phyloP scores from a whole-genome alignment of 1,140 invertebrate genomes.

The Zaprionus africanus region DNA sequence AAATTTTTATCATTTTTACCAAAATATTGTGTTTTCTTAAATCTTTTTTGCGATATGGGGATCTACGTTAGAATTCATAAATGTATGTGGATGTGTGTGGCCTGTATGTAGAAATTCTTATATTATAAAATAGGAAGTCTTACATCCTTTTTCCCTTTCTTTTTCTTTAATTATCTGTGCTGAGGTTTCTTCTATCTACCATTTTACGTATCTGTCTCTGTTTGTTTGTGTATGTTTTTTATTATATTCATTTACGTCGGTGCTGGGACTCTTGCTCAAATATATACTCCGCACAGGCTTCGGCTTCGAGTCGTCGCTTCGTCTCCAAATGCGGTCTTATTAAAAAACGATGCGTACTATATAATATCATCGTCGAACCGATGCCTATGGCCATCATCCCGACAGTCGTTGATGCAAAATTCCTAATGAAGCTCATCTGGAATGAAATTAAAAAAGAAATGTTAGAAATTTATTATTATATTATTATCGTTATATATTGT shows the following conservation, averaged over 20 bases:
- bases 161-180: neutral
- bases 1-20: neutral
- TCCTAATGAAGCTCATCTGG: conserved; percentile 84
- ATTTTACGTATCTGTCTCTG: neutral
- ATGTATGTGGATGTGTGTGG: neutral
- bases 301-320: conserved; percentile 66
- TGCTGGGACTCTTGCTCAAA: conserved; percentile 75
- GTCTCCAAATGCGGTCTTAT: conserved; percentile 63
- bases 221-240: neutral
- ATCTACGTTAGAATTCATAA: neutral
- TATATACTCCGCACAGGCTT: conserved; percentile 76
- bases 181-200: neutral
- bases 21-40: neutral
- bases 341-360: conserved; percentile 63
- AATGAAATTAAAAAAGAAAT: conserved; percentile 48
- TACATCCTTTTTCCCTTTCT: neutral
- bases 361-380: conserved; percentile 61
- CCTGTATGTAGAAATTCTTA: neutral
- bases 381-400: conserved; percentile 81
- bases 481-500: too few relatives aligned
- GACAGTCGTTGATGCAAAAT: conserved; percentile 70
- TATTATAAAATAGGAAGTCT: neutral
- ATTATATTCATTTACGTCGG: conserved; percentile 4
- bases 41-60: neutral
- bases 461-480: conserved; percentile 30